Evolutionary conservation across 2,797 vertebrate species (phyloP).

Genomic region (Toxotes lorentzi): DNA sequence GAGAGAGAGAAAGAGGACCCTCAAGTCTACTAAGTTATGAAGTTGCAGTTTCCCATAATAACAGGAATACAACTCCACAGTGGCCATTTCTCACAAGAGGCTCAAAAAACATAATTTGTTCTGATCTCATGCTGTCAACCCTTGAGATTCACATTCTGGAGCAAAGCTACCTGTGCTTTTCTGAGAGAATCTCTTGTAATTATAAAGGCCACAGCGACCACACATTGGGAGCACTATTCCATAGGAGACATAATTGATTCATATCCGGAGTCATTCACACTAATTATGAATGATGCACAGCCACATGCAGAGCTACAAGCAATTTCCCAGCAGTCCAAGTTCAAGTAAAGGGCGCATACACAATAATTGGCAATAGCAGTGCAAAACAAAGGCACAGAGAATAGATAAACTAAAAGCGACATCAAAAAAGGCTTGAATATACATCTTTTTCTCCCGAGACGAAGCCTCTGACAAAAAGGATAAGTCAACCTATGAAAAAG

Average conservation of each 20-base stretch:
- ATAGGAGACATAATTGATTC: slow-evolving; percentile 76
- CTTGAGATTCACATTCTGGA: slow-evolving; percentile 42
- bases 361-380: slow-evolving; percentile 50
- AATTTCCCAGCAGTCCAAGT: slow-evolving; percentile 65
- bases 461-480: slow-evolving; percentile 1
- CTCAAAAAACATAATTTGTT: slow-evolving; percentile 52
- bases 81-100: slow-evolving; percentile 37
- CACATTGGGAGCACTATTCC: slow-evolving; percentile 68
- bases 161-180: slow-evolving; percentile 62
- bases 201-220: slow-evolving; percentile 66
- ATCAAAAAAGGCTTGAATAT: slow-evolving; percentile 15
- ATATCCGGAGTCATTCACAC: slow-evolving; percentile 71
- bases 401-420: slow-evolving; percentile 14
- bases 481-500: background rate
- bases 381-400: slow-evolving; percentile 39
- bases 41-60: slow-evolving; percentile 40
- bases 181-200: slow-evolving; percentile 59
- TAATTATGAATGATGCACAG: slow-evolving; percentile 76
- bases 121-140: slow-evolving; percentile 53
- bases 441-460: slow-evolving; percentile 13
- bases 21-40: slow-evolving; percentile 19
- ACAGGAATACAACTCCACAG: slow-evolving; percentile 47
- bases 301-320: slow-evolving; percentile 67
- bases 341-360: slow-evolving; percentile 69
- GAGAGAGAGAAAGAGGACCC: slow-evolving; percentile 2